Percentiles rank a stretch among this genome's conserved stretches.
phyloP scores from a whole-genome alignment of 2,888 invertebrate genomes.

The Uloborus plumipes region DNA sequence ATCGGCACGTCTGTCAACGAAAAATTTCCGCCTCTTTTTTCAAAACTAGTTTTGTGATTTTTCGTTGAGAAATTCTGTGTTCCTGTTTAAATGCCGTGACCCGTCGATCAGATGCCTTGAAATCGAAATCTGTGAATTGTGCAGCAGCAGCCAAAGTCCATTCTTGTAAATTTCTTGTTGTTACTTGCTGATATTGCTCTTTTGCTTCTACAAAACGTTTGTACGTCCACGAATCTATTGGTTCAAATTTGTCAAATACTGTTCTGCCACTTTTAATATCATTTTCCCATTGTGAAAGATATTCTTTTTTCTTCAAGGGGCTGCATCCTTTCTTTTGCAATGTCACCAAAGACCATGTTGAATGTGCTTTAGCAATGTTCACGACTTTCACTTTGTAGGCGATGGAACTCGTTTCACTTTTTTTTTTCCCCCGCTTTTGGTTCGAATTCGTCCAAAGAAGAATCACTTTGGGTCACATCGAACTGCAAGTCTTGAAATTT shows the following conservation, averaged over 20 bases:
- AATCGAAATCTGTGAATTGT: background rate
- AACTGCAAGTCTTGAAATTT: background rate
- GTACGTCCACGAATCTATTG: too few relatives aligned
- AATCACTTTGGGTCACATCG: background rate
- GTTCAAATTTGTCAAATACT: too few relatives aligned
- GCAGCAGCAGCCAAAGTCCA: too few relatives aligned
- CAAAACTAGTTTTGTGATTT: background rate
- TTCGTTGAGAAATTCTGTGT: background rate
- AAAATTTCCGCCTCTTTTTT: background rate
- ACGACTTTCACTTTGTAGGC: background rate
- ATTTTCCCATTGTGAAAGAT: too few relatives aligned
- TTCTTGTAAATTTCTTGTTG: too few relatives aligned
- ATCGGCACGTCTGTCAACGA: background rate
- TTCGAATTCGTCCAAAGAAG: background rate
- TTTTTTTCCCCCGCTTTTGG: background rate
- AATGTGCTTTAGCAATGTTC: background rate
- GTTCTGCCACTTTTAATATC: too few relatives aligned
- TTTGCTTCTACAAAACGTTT: too few relatives aligned
- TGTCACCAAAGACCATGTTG: background rate
- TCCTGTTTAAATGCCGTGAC: background rate
- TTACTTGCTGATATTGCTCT: too few relatives aligned
- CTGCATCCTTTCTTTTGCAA: background rate
- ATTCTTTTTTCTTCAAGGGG: too few relatives aligned
- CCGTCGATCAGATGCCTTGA: background rate
- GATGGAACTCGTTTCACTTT: background rate